These are phyloP conservation scores for Anguilla marmorata DNA, from an alignment of 2,797 vertebrate genomes.

Conservation along the genomic window DNA sequence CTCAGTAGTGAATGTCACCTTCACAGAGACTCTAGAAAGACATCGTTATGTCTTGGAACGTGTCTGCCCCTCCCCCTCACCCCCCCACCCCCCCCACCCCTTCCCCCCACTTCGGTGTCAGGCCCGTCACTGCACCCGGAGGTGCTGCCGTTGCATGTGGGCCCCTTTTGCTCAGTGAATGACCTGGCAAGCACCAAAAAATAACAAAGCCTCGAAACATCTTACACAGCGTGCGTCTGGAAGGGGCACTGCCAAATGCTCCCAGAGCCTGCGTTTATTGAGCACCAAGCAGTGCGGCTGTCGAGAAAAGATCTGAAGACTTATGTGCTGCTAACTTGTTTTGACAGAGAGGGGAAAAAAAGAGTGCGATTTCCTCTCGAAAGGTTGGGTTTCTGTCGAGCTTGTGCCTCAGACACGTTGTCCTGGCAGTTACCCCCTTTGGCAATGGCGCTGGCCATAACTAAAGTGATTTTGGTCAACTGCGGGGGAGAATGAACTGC, in stretches of 20 bases:
- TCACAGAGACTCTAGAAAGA: neutral
- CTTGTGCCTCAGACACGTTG: neutral
- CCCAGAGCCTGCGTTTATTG: neutral
- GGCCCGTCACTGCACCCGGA: slow-evolving; percentile 3
- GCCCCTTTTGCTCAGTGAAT: slow-evolving; percentile 38
- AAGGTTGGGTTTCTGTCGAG: slow-evolving; percentile 4
- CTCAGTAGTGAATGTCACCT: neutral
- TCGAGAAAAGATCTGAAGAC: neutral
- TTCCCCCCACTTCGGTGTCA: neutral
- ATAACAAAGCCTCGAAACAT: neutral
- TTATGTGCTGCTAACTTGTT: neutral
- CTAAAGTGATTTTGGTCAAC: neutral
- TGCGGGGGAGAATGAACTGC: neutral
- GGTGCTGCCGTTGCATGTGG: slow-evolving; percentile 15
- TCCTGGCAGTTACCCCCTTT: neutral
- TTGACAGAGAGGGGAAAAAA: neutral
- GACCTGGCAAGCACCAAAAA: slow-evolving; percentile 27
- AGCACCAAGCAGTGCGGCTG: neutral
- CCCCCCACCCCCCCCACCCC: neutral
- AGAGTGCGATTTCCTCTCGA: neutral
- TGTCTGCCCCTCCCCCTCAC: neutral
- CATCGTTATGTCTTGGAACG: neutral
- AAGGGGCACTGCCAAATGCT: neutral
- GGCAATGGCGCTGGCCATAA: neutral
- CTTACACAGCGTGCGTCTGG: neutral